Evolutionary conservation across 37 sponge, comb jelly and placozoan species (phyloP), one percentile per base, ranked within the genome.

Genomic region (Petrosia ficiformis): DNA sequence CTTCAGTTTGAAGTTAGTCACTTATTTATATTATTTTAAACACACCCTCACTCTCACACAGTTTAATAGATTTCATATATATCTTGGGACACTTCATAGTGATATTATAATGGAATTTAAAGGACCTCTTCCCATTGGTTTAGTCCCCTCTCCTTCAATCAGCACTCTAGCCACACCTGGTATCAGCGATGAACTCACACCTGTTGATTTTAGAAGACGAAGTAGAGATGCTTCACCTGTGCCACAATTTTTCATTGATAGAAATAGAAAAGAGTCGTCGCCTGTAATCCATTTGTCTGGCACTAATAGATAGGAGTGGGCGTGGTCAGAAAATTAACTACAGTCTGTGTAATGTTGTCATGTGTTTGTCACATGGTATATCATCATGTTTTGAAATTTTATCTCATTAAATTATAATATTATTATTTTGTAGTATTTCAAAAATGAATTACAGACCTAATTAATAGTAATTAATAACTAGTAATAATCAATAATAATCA

Each of bases 141-240:
- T 91, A 65, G 72, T 91, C 64, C 92, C 92, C 24, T 82, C 83
- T 16, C 92, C 92, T 39, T 82, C 83, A 29, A 79, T 86, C 26
- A 86, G 77, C 66, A 91, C 92, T 10, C 80, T 91, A 16, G 90
- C 90, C 14, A 80, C 84, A 3, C n/a, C 78, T 31, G 75, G 79
- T 1, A 54, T 57, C 3, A 42, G 61, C 24, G 75, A 85, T 71
- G 72, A 71, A 4, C 11, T 5, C 2, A 16, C 25, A 14, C 26
- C 37, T 21, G 25, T 3, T 43, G 52, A 42, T 5, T 14, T 68
- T 21, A 10, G 24, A 8, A 6, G 22, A 68, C n/a, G 52, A 42
- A 71, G 72, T 39, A 42, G 52, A 29, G 52, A 42, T 28, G 28
- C 11, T 4, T 71, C 72, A 39, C 44, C 72, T 43, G 25, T 44